These are phyloP conservation scores for Mormyrus proboscirostris DNA, from an alignment of 2,797 vertebrate genomes.

Conservation along the genomic window DNA sequence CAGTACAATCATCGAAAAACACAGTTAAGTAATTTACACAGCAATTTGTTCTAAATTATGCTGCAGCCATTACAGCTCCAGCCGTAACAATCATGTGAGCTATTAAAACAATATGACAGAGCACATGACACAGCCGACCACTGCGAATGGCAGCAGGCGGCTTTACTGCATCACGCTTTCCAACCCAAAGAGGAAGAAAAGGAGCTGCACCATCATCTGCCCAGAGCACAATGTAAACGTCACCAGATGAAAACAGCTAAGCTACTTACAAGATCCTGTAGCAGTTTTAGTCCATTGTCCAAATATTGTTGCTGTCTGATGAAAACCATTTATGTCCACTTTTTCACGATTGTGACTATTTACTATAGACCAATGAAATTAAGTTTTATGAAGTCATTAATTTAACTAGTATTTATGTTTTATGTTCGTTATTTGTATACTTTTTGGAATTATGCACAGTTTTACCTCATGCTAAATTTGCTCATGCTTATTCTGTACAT, in stretches of 20 bases:
- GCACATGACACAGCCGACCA: not conserved
- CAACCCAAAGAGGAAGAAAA: not conserved
- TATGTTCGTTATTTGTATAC: not conserved
- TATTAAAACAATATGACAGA: not conserved
- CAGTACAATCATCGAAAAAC: not conserved
- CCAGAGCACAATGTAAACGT: not conserved
- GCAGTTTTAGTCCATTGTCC: not conserved
- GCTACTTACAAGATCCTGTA: not conserved
- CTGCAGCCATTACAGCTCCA: not conserved
- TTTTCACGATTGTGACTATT: not conserved
- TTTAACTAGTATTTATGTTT: not conserved
- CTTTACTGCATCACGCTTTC: not conserved
- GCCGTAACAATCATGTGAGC: not conserved
- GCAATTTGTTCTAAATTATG: not conserved
- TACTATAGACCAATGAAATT: not conserved
- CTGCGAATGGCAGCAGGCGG: not conserved
- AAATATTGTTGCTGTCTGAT: not conserved
- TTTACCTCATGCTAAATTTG: too few species aligned
- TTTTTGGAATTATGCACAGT: too few species aligned
- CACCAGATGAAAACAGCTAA: not conserved
- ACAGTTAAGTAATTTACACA: not conserved
- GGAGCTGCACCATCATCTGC: not conserved
- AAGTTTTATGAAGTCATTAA: not conserved
- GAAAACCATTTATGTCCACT: not conserved
- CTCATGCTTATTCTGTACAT: too few species aligned